Evolutionary conservation across 1,140 invertebrate species (phyloP), one percentile per base, ranked within the genome.

Genomic region (Arctopsyche grandis): DNA sequence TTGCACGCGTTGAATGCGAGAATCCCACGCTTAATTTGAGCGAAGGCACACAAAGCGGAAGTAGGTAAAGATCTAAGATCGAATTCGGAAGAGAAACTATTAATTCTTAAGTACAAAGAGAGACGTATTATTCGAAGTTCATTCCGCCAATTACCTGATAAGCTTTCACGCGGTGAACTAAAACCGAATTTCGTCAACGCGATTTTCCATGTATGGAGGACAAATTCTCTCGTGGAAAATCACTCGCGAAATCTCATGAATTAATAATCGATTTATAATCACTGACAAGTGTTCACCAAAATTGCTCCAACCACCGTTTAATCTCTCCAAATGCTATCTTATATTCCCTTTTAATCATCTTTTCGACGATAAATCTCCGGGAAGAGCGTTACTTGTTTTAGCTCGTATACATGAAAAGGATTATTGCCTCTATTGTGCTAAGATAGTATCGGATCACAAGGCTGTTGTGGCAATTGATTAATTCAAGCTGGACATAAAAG

Each of bases 261-360:
- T 52, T 52, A 52, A 52, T 38, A 4, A 38, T 38, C 29, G 29
- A 38, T 38, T 7, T 7, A 1, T 56, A 16, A 56, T 56, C 14
- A 10, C 10, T 10, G 14, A 56, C 52, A 56, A 56, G 10, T 4
- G 52, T 56, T 4, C 1, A 56, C 52, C 19, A 56, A 56, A 16
- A 56, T 56, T 10, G 19, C 10, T 56, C 52, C 10, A 21, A 10
- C 10, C 52, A 10, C 19, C 52, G 19, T 56, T 56, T 16, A 56
- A 56, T 56, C 19, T 56, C 52, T 10, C 1, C 29, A 1, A n/a
- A 56, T 29, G 58, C 58, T 22, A 5, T 38, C 14, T 7, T 16
- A 38, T 38, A 46, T 14, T 46, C 66, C n/a, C 69, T 78, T 29
- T 71, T 77, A 69, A 78, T 78, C 44, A 78, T 78, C 22, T 78